Evolutionary conservation across 2,797 vertebrate genomes (phyloP).

Genomic region (Columba guinea): DNA sequence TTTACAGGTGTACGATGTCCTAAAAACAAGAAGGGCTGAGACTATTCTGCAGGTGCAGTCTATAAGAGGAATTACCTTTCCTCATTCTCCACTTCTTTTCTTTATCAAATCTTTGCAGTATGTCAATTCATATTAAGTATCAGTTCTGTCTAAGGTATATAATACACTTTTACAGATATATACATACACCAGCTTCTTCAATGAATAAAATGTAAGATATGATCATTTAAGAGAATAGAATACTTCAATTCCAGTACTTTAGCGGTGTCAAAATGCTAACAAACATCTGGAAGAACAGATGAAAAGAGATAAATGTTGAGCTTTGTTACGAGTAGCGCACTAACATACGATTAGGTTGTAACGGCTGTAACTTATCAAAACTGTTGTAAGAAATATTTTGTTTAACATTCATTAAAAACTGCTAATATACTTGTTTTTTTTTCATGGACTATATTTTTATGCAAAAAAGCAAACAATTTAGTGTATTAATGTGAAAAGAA

Average conservation of each 20-base stretch:
- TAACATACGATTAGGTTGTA: conserved; percentile 78
- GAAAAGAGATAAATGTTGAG: conserved; percentile 78
- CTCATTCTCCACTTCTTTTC: conserved; percentile 63
- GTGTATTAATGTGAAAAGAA: conserved; percentile 76
- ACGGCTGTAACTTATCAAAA: conserved; percentile 80
- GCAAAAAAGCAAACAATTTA: conserved; percentile 76
- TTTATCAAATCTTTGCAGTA: conserved; percentile 57
- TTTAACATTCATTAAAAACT: conserved; percentile 82
- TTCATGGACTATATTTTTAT: conserved; percentile 75
- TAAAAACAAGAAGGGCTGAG: conserved; percentile 31
- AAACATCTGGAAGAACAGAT: conserved; percentile 78
- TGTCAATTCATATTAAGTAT: conserved; percentile 53
- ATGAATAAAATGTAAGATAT: conserved; percentile 57
- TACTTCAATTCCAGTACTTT: conserved; percentile 70
- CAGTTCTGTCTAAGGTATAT: conserved; percentile 53
- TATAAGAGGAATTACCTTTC: conserved; percentile 64
- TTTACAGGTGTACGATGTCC: conserved; percentile 62
- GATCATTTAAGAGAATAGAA: conserved; percentile 52
- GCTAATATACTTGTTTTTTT: conserved; percentile 78
- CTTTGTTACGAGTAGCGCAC: conserved; percentile 77
- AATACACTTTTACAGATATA: conserved; percentile 39
- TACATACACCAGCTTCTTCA: conserved; percentile 33
- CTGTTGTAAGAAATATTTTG: conserved; percentile 83
- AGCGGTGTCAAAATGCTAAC: conserved; percentile 63
- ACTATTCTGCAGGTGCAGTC: conserved; percentile 64